Base-by-base conservation (phyloP, 1,140 invertebrate species). In the Diorhabda elongata region DNA sequence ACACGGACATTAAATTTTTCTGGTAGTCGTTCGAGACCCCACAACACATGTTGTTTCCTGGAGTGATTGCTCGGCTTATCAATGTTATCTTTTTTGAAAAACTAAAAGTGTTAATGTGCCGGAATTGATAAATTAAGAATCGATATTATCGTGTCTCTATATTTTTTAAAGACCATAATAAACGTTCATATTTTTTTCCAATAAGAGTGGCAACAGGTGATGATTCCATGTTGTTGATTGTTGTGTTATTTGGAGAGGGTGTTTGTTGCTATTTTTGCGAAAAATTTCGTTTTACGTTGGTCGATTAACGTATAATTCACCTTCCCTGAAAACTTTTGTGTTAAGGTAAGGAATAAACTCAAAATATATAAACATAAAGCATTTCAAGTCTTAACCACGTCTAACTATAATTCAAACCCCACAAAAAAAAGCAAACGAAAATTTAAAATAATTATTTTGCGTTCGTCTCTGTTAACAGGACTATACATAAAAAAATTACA, bases 121-220 rank as follows among this genome's bases (percentile, higher is more conserved):
- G 11, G 64, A 65, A 65, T 65, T 52, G 47, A 65, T 65, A 65
- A 9, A 65, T 26, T 43, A 45, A 65, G 42, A 65, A 65, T 65
- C 64, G 56, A 65, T 65, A 65, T 52, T 44, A 7, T 65, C 47
- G 26, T 61, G 42, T 61, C 26, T 26, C 26, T 26, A 26, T 43
- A 8, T 41, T 42, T 61, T 61, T 43, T 43, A 8, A 26, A 42
- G 42, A 41, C 59, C 59, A 8, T 8, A 41, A 41, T 61, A 61
- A 61, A 61, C 59, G 47, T 3, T n/a, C 47, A 52, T n/a, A 52
- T 52, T 52, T 52, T 52, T 52, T 52, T 52, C 47, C 47, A 52
- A 26, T 52, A 52, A 65, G 26, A 65, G 64, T 65, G 64, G 64
- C 64, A 65, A 65, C 64, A 65, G 64, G 64, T 65, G 64, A 47